Base-by-base conservation (phyloP, 1,140 invertebrate genomes). In the Drosophila subobscura region DNA sequence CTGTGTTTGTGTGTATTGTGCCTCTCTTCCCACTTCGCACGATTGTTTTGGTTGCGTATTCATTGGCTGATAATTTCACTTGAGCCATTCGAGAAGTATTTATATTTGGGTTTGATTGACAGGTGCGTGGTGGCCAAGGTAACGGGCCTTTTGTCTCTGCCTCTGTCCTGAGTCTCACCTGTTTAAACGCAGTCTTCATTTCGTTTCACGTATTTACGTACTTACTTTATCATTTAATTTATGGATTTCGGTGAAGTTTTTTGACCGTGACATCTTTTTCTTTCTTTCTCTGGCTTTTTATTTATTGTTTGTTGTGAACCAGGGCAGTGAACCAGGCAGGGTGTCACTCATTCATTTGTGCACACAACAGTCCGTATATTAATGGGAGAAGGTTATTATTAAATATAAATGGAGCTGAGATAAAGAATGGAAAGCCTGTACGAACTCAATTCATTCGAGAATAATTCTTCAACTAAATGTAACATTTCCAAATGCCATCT, bases 251-350 rank as follows among this genome's bases (percentile, higher is more conserved):
- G 45, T 72, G 58, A 75, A 83, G 65, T 81, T 81, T 77, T 56
- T 77, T 85, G 77, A 67, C 81, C 81, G 68, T 85, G 81, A 85
- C 81, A 85, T 67, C 41, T 77, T 81, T 84, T 56, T 45, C 12
- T 22, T 50, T 25, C 10, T 4, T 37, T 37, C 10, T 12, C 3
- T 4, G 33, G 10, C 1, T 29, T 59, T 37, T 20, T 42, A 14
- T 54, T 49, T 52, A 23, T 46, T 45, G 1, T 50, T 41, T 23
- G 8, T 33, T 29, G 29, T 29, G 10, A 56, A 46, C 2, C 29
- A 16, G 71, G 55, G 63, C 70, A 79, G 27, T 75, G 77, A 79
- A 79, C 77, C 50, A 68, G 27, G 22, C 8, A n/a, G 23, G 29
- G 8, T 44, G 25, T 16, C 16, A 20, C 16, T 20, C 16, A 20